phyloP scores from a whole-genome alignment of 2,888 invertebrate genomes.

The Ochlodes sylvanus region DNA sequence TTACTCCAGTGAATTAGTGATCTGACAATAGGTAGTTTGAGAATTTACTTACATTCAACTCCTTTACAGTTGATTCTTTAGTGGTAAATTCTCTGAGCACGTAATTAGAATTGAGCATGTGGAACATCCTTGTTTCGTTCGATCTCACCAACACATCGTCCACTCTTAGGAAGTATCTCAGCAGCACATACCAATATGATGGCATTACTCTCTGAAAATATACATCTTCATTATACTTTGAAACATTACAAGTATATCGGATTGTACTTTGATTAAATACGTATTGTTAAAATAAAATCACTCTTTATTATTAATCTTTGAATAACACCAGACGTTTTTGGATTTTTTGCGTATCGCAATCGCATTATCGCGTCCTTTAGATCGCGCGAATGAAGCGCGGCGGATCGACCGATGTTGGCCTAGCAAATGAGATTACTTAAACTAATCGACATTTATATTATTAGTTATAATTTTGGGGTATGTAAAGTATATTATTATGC shows the following conservation, averaged over 20 bases:
- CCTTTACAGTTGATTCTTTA: conserved; percentile 89
- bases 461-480: too few relatives aligned
- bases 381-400: too few relatives aligned
- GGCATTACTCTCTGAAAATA: conserved; percentile 96
- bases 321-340: too few relatives aligned
- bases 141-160: conserved; percentile 96
- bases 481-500: too few relatives aligned
- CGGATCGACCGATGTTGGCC: too few relatives aligned
- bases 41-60: conserved; percentile 85
- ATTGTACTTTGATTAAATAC: not conserved
- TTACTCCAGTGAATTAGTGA: too few relatives aligned
- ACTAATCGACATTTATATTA: too few relatives aligned
- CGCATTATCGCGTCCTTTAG: too few relatives aligned
- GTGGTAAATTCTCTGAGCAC: conserved; percentile 93
- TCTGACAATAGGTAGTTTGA: not conserved
- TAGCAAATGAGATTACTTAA: too few relatives aligned
- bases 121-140: conserved; percentile 95
- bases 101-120: conserved; percentile 90
- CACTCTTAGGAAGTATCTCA: conserved; percentile 96
- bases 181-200: conserved; percentile 94
- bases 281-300: too few relatives aligned
- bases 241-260: conserved; percentile 15
- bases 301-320: too few relatives aligned
- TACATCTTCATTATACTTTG: conserved; percentile 16
- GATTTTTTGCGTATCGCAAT: too few relatives aligned